Percentiles rank a stretch among this genome's conserved stretches.
These are phyloP conservation scores for Pseudoatta argentina DNA, from an alignment of 1,140 invertebrate genomes.

Conservation along the genomic window DNA sequence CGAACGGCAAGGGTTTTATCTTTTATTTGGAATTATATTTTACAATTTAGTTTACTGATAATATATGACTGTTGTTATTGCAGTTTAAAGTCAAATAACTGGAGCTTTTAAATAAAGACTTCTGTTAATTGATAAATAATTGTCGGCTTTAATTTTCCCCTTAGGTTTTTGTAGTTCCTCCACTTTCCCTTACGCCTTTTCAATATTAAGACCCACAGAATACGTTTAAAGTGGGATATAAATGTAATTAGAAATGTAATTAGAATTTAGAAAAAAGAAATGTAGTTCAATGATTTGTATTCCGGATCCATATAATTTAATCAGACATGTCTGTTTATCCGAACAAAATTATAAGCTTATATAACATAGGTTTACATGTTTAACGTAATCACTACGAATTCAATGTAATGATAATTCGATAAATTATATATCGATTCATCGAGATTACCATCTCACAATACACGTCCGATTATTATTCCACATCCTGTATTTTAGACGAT, in stretches of 20 bases:
- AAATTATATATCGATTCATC: constrained; percentile 24
- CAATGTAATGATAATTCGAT: constrained; percentile 25
- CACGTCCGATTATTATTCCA: constrained; percentile 17
- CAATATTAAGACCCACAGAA: too few relatives aligned
- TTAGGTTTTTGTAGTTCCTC: too few relatives aligned
- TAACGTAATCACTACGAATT: constrained; percentile 24
- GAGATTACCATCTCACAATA: constrained; percentile 46
- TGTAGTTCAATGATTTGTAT: constrained; percentile 12
- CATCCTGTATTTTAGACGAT: not conserved
- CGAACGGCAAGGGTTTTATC: too few relatives aligned
- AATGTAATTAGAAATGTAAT: not conserved
- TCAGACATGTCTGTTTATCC: constrained; percentile 20
- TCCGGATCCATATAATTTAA: not conserved
- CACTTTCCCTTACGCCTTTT: not conserved
- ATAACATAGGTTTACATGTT: constrained; percentile 39
- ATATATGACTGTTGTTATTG: too few relatives aligned
- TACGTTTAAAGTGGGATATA: not conserved
- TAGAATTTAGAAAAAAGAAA: too few relatives aligned
- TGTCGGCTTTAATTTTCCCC: too few relatives aligned
- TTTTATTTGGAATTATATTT: too few relatives aligned
- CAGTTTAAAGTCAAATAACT: too few relatives aligned
- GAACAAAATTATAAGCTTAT: constrained; percentile 29
- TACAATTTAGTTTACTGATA: too few relatives aligned
- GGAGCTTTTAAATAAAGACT: too few relatives aligned
- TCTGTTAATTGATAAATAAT: too few relatives aligned